Evolutionary conservation across 30 jellyfish, hydroid and myxozoan species (phyloP), one percentile per base, ranked within the genome.

Genomic region (Aurelia coerulea): DNA sequence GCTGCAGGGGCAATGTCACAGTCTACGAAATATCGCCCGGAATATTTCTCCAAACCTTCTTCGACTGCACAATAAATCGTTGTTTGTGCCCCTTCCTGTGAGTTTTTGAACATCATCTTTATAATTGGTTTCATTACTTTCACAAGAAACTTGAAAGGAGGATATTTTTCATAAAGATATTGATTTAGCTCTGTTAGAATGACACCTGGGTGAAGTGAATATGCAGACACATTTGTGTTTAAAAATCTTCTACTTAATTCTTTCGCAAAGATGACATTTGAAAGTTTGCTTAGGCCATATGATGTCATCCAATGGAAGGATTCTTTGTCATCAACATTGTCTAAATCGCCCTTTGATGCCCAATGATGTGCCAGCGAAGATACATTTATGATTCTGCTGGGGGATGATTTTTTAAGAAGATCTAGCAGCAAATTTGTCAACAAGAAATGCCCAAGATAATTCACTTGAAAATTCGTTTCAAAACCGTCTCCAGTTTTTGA

Each of bases 381-480:
- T 29, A 95, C 95, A 64, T 73, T 90, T 69, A 95, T 82, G 76
- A 95, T 85, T 68, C 99, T 73, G 72, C 97, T 90, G 4, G 96
- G 97, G 4, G 97, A 79, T 14, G 99, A 88, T 41, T 85, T 79
- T 58, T 74, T 78, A 39, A 95, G 76, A 58, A 85, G 37, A 6
- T 81, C 93, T 34, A 95, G 60, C 37, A 95, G 70, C 68, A 95
- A 83, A 39, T 83, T 88, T 12, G 99, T 95, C 77, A 95, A 78
- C 56, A 89, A 85, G 52, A 95, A 95, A 82, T 95, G 99, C 32
- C 98, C 98, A 54, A 93, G 81, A 69, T 93, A 97, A 77, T 93
- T 93, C 65, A 88, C 97, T 46, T 93, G 97, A 68, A 95, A 80
- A 15, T 94, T 97, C 81, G 54, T 71, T 77, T 95, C 97, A 70